phyloP scores from a whole-genome alignment of 1,140 invertebrate genomes.

The Hetaerina americana region DNA sequence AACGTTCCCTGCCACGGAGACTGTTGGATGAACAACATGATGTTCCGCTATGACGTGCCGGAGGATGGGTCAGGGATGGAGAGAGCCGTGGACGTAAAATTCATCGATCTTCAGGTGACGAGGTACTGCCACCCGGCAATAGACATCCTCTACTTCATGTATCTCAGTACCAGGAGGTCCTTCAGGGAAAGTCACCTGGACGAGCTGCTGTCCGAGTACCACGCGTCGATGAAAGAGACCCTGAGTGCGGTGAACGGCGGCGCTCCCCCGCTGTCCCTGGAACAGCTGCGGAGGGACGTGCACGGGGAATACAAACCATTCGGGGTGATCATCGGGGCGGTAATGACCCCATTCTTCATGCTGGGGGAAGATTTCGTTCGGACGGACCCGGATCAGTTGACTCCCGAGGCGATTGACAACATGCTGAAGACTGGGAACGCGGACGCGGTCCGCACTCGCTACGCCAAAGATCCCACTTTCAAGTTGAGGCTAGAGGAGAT shows the following conservation, averaged over 20 bases:
- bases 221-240: not conserved
- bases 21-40: constrained; percentile 18
- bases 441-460: not conserved
- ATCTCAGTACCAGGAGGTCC: not conserved
- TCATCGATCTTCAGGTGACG: constrained; percentile 7
- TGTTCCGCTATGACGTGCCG: constrained; percentile 18
- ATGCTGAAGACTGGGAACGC: not conserved
- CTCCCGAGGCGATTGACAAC: not conserved
- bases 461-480: not conserved
- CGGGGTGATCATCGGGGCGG: not conserved
- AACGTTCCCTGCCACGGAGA: constrained; percentile 17
- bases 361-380: not conserved
- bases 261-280: not conserved
- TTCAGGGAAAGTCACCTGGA: not conserved
- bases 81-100: constrained; percentile 9
- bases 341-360: not conserved
- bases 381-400: not conserved
- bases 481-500: not conserved
- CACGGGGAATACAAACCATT: not conserved
- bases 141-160: constrained; percentile 16
- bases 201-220: not conserved
- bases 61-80: not conserved
- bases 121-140: constrained; percentile 12
- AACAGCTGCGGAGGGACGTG: not conserved
- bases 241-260: too few species aligned